Base-by-base conservation (phyloP, 2,113 vertebrate genomes). In the Aviceda subcristata region DNA sequence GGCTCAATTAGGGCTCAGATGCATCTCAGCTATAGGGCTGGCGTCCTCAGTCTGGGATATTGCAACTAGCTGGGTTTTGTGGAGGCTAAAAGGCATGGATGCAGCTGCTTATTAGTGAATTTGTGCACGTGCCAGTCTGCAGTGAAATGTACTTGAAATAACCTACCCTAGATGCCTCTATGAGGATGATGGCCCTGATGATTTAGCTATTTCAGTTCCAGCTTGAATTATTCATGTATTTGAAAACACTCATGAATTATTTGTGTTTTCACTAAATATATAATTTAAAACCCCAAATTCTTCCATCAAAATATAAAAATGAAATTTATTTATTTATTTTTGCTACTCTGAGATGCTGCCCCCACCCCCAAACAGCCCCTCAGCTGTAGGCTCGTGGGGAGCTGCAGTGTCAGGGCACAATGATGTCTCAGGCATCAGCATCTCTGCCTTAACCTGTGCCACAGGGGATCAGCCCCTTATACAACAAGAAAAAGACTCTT, bases 171-270 rank as follows among this genome's bases (percentile, higher is more conserved):
- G 82, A 96, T 95, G 87, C 78, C 81, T 97, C 71, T 79, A 15
- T 53, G 78, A 95, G 67, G 92, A 92, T 95, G 94, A 96, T 92
- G 94, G 94, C 96, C 90, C 92, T 79, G 96, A 97, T 97, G 95
- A 97, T 97, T 97, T 97, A 94, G 96, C 94, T 96, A 96, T 97
- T 97, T 97, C 13, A 2, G 95, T 94, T 97, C 91, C 88, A 93
- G 71, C 77, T 59, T 97, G 89, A 97, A 97, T 97, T 96, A 97
- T 97, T 97, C 91, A 96, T 97, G 89, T 69, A 76, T 96, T 91
- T 91, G 96, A 97, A 97, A 97, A 97, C 95, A 97, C 85, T 97
- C 92, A 95, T 97, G 90, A 95, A 97, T 97, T 97, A 97, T 97
- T 97, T 95, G 93, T 95, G 91, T 96, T 97, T 97, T 95, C 9